Evolutionary conservation across 2,113 vertebrate genomes (phyloP).

Genomic region (Panthera leo): DNA sequence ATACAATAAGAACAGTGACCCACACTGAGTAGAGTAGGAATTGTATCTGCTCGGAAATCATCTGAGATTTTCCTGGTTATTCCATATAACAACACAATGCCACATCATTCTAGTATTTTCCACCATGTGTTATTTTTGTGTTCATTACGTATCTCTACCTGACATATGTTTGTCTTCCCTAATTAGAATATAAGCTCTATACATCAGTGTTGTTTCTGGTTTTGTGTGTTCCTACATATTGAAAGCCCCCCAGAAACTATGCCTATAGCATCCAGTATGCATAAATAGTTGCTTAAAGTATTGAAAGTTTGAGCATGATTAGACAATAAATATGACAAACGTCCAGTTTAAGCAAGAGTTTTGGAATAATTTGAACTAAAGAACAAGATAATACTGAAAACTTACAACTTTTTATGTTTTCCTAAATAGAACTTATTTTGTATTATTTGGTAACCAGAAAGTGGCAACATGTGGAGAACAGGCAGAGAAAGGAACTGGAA

Average conservation of each 20-base stretch:
- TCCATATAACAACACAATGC: neutral
- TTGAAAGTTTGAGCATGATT: neutral
- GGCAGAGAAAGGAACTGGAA: neutral
- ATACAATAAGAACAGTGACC: neutral
- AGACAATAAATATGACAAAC: neutral
- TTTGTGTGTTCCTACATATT: neutral
- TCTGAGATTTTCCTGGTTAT: neutral
- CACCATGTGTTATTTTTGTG: neutral
- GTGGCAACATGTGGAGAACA: neutral
- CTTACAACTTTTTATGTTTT: neutral
- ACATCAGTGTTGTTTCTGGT: neutral
- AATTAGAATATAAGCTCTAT: neutral
- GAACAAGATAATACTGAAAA: neutral
- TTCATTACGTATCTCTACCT: neutral
- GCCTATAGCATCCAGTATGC: neutral
- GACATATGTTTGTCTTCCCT: neutral
- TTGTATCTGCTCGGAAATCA: neutral
- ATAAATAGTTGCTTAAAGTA: neutral
- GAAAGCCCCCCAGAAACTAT: neutral
- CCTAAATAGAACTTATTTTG: neutral
- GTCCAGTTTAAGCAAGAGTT: neutral
- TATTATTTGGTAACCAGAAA: neutral
- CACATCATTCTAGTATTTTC: neutral
- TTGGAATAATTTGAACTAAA: neutral
- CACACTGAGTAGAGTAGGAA: neutral